Evolutionary conservation across 1,140 invertebrate species (phyloP).

Genomic region (Drosophila setifemur): DNA sequence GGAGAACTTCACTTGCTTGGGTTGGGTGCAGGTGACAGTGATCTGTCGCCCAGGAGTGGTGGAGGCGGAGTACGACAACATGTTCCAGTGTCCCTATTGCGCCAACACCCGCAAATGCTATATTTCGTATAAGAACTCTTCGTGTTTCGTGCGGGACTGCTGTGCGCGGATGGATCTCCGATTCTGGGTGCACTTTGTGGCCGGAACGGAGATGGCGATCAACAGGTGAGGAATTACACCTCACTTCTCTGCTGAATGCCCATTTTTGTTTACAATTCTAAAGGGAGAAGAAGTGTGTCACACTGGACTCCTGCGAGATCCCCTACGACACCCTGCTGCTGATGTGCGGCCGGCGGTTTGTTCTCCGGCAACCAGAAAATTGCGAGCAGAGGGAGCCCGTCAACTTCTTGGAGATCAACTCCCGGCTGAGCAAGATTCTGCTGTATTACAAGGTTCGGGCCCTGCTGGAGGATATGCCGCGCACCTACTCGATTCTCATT

Average conservation of each 20-base stretch:
- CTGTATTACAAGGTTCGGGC: slow-evolving; percentile 59
- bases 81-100: slow-evolving; percentile 57
- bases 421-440: slow-evolving; percentile 51
- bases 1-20: slow-evolving; percentile 49
- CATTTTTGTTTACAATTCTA: neutral
- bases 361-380: neutral
- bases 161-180: slow-evolving; percentile 58
- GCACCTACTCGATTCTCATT: slow-evolving; percentile 39
- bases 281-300: slow-evolving; percentile 46
- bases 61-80: slow-evolving; percentile 61
- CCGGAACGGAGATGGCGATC: slow-evolving; percentile 32
- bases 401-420: slow-evolving; percentile 65
- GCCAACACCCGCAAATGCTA: slow-evolving; percentile 15
- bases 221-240: slow-evolving; percentile 25
- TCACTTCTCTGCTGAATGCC: neutral
- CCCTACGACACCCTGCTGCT: slow-evolving; percentile 61
- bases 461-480: slow-evolving; percentile 15
- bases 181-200: slow-evolving; percentile 57
- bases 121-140: slow-evolving; percentile 17
- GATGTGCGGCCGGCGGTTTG: slow-evolving; percentile 28
- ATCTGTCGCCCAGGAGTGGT: slow-evolving; percentile 45
- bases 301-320: slow-evolving; percentile 53
- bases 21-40: slow-evolving; percentile 42
- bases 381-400: neutral
- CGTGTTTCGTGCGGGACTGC: slow-evolving; percentile 55